phyloP scores from a whole-genome alignment of 2,797 vertebrate species.

The Crenuchus spilurus region DNA sequence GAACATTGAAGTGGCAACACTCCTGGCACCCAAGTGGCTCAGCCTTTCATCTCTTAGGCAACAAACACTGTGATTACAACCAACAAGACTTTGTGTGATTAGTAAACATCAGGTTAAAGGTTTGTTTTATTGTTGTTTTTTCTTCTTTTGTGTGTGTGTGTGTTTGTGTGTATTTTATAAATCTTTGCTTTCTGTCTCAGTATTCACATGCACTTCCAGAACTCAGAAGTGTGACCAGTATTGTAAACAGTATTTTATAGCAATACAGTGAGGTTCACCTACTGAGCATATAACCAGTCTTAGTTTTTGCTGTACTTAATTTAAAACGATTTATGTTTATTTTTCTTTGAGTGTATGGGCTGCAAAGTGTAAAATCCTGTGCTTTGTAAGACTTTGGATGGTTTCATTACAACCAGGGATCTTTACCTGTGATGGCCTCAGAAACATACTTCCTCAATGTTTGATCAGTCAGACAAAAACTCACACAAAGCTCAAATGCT shows the following conservation, averaged over 20 bases:
- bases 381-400: constrained; percentile 8
- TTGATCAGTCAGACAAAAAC: background rate
- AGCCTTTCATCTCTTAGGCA: constrained; percentile 19
- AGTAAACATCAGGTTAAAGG: constrained; percentile 16
- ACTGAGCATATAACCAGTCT: constrained; percentile 23
- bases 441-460: background rate
- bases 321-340: constrained; percentile 14
- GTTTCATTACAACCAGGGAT: constrained; percentile 25
- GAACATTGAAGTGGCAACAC: constrained; percentile 6
- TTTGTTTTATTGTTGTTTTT: background rate
- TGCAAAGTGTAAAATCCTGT: constrained; percentile 20
- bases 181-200: constrained; percentile 42
- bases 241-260: constrained; percentile 54
- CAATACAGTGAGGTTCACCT: constrained; percentile 45
- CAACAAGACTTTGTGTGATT: constrained; percentile 16
- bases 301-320: constrained; percentile 17
- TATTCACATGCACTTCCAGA: constrained; percentile 55
- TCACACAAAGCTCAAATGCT: background rate
- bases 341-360: constrained; percentile 8
- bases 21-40: background rate
- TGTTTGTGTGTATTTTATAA: constrained; percentile 8
- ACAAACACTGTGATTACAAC: constrained; percentile 32
- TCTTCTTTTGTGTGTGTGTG: constrained; percentile 2
- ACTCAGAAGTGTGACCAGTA: constrained; percentile 50
- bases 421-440: constrained; percentile 1